These are phyloP conservation scores for Ophioninae sp. DNA, from an alignment of 2,888 invertebrate genomes.

Conservation along the genomic window DNA sequence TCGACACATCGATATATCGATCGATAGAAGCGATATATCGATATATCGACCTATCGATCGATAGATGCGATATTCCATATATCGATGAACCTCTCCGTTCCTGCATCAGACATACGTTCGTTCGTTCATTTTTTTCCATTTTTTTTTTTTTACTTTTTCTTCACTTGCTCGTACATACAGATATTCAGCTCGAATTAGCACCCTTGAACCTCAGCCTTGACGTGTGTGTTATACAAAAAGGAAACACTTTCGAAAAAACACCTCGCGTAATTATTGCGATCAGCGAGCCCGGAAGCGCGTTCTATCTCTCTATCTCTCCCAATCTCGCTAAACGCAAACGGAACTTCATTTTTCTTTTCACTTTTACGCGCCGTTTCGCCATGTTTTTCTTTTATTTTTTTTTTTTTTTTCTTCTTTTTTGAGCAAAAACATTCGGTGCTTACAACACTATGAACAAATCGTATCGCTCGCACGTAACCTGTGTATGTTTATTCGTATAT, in stretches of 20 bases:
- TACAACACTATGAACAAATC: slow-evolving; percentile 68
- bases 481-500: slow-evolving; percentile 34
- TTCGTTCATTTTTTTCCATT: too few species aligned
- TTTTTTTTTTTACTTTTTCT: not conserved
- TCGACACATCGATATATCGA: slow-evolving; percentile 32
- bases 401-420: slow-evolving; percentile 57
- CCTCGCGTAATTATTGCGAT: slow-evolving; percentile 64
- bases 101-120: slow-evolving; percentile 60
- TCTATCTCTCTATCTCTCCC: slow-evolving; percentile 29
- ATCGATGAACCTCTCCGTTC: slow-evolving; percentile 54
- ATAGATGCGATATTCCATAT: slow-evolving; percentile 54
- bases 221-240: slow-evolving; percentile 67
- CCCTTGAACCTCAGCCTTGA: slow-evolving; percentile 77
- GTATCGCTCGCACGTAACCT: slow-evolving; percentile 57
- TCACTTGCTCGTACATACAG: slow-evolving; percentile 61
- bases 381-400: slow-evolving; percentile 56
- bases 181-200: slow-evolving; percentile 72
- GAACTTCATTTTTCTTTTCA: slow-evolving; percentile 31
- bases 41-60: slow-evolving; percentile 54
- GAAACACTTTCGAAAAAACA: slow-evolving; percentile 66
- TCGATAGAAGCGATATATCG: slow-evolving; percentile 37
- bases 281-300: slow-evolving; percentile 35
- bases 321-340: slow-evolving; percentile 49
- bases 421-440: slow-evolving; percentile 75
- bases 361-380: slow-evolving; percentile 15